Evolutionary conservation across 1,140 invertebrate species (phyloP).

Genomic region (Drosophila grimshawi): DNA sequence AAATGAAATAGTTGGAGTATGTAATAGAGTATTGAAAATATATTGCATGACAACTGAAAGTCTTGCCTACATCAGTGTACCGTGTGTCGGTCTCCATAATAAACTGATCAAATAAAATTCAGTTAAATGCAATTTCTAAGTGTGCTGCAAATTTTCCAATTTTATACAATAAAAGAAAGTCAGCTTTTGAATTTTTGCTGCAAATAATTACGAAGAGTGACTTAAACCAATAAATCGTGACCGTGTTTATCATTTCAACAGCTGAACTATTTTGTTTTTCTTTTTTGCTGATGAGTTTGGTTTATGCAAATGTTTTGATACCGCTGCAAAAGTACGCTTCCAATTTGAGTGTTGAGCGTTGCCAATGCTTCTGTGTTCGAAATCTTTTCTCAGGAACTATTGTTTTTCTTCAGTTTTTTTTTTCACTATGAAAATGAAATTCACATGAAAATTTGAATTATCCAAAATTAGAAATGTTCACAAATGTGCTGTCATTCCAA

Average conservation of each 20-base stretch:
- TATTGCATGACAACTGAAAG: neutral
- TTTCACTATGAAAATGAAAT: too few species aligned
- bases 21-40: neutral
- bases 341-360: constrained; percentile 1
- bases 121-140: neutral
- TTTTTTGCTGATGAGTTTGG: neutral
- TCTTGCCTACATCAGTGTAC: neutral
- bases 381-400: neutral
- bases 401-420: neutral
- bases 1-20: too few species aligned
- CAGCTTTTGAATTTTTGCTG: neutral
- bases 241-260: neutral
- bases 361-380: constrained; percentile 5
- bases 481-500: neutral
- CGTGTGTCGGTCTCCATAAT: constrained; percentile 11
- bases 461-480: constrained; percentile 2
- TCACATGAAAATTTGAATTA: neutral
- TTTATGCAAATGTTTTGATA: neutral
- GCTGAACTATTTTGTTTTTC: neutral
- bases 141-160: neutral
- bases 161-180: neutral
- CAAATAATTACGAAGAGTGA: neutral
- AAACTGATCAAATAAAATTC: constrained; percentile 7
- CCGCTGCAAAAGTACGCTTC: neutral
- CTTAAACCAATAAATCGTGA: too few species aligned